phyloP scores from a whole-genome alignment of 2,113 vertebrate species.

The Oryzias celebensis region DNA sequence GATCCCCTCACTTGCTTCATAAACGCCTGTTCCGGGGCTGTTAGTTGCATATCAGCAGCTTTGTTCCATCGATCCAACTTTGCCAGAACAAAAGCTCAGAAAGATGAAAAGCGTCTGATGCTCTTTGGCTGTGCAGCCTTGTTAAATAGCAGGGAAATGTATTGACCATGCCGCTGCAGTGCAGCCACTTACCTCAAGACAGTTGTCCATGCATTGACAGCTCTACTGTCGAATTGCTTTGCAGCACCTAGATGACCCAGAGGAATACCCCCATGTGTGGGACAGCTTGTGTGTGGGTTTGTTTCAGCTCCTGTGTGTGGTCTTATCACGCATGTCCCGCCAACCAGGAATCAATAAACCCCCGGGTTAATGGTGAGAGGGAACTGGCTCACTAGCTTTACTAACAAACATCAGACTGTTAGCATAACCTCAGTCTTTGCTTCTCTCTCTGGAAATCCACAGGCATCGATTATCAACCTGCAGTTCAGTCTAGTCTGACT shows the following conservation, averaged over 20 bases:
- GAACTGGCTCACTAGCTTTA: conserved; percentile 63
- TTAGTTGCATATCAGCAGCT: conserved; percentile 42
- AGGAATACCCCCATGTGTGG: conserved; percentile 38
- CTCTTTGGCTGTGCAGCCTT: conserved; percentile 44
- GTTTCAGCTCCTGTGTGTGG: conserved; percentile 14
- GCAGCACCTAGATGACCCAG: conserved; percentile 54
- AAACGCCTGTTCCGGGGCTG: not conserved
- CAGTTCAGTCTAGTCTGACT: conserved; percentile 40
- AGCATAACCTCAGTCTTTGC: conserved; percentile 64
- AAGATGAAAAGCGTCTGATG: conserved; percentile 62
- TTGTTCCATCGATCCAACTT: conserved; percentile 57
- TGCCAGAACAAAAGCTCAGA: conserved; percentile 44
- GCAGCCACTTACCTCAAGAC: conserved; percentile 47
- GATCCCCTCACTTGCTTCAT: conserved; percentile 11
- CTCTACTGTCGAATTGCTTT: conserved; percentile 52
- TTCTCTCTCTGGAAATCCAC: conserved; percentile 60
- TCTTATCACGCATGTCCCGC: not conserved
- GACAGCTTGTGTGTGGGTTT: conserved; percentile 25
- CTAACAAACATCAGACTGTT: conserved; percentile 71
- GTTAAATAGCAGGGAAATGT: conserved; percentile 65
- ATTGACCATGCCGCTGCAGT: conserved; percentile 69
- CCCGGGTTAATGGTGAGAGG: conserved; percentile 64
- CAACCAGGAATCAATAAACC: conserved; percentile 60
- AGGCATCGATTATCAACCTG: conserved; percentile 60
- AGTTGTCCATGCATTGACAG: conserved; percentile 50